Evolutionary conservation across 1,140 invertebrate species (phyloP), one percentile per base, ranked within the genome.

Genomic region (Diploscapter pachys): DNA sequence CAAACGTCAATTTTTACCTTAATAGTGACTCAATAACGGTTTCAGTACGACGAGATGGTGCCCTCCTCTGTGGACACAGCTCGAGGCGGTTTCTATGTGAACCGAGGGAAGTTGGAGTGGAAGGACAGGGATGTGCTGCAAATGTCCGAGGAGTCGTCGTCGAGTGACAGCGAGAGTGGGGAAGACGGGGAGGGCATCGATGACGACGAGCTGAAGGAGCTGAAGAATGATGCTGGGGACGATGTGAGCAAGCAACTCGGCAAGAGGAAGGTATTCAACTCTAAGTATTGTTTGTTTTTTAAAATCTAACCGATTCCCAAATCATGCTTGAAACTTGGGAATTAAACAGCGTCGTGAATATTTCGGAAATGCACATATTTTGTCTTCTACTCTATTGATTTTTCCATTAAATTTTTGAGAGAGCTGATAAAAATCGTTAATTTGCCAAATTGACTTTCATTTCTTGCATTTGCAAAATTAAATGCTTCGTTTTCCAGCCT

Each of bases 21-120:
- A 1, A 31, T 31, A 4, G 4, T 70, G 13, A 73, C 53, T n/a
- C 9, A n/a, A 50, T 5, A 56, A 11, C 8, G 4, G 75, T 78
- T 66, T 71, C 59, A 80, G 78, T 81, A 79, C 62, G 80, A 80
- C 55, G 73, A 75, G 63, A 64, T 79, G 65, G 68, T 80, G 11
- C 80, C 80, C n/a, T 81, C 80, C 49, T 79, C 80, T n/a, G 67
- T 82, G 72, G 79, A 80, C 64, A 81, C 80, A 49, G 50, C 54
- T 2, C 67, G 80, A 52, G 54, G 65, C 11, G 80, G 80, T 9
- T 78, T 82, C 67, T 80, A 80, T 55, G 74, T 80, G 51, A 80
- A 80, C 78, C 81, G 73, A 65, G 71, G 73, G 4, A 56, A 80
- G 59, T 54, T 82, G 51, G 70, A 80, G 53, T 72, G 78, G 31